A percentile compares a stretch with the other conserved stretches of the same genome.
Evolutionary conservation across 2,888 invertebrate genomes (phyloP).

Genomic region (Ornithoptera priamus): DNA sequence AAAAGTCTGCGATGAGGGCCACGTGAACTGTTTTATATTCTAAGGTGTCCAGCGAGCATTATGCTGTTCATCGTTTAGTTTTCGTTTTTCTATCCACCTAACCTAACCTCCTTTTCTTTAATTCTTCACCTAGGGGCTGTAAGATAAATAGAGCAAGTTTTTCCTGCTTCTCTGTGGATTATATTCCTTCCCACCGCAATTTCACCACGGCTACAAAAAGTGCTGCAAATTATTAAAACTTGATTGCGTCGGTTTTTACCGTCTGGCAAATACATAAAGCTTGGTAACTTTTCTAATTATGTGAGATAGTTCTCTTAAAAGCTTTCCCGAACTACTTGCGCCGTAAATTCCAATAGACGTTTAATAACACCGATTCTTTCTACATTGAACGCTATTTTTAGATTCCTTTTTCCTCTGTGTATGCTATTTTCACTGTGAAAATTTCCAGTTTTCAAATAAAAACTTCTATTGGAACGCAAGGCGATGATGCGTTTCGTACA

Average conservation of each 20-base stretch:
- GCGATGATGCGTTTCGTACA: background rate
- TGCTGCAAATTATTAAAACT: background rate
- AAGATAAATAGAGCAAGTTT: too few species aligned
- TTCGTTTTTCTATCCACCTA: too few species aligned
- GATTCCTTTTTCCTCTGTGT: background rate
- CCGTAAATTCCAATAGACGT: slow-evolving; percentile 1
- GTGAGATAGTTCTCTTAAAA: background rate
- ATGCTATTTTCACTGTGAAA: background rate
- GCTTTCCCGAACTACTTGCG: background rate
- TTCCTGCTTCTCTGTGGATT: too few species aligned
- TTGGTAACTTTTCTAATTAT: background rate
- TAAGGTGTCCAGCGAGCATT: too few species aligned
- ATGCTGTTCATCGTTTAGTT: too few species aligned
- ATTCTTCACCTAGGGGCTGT: too few species aligned
- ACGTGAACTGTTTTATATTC: too few species aligned
- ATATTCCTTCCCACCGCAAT: too few species aligned
- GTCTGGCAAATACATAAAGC: background rate
- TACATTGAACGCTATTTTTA: background rate
- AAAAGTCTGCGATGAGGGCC: too few species aligned
- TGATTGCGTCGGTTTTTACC: background rate
- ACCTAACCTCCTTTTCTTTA: too few species aligned
- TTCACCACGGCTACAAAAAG: too few species aligned
- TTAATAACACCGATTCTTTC: background rate
- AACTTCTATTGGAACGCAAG: background rate
- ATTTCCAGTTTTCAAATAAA: background rate